phyloP scores from a whole-genome alignment of 1,140 invertebrate species.

The Leptestheria dahalacensis region DNA sequence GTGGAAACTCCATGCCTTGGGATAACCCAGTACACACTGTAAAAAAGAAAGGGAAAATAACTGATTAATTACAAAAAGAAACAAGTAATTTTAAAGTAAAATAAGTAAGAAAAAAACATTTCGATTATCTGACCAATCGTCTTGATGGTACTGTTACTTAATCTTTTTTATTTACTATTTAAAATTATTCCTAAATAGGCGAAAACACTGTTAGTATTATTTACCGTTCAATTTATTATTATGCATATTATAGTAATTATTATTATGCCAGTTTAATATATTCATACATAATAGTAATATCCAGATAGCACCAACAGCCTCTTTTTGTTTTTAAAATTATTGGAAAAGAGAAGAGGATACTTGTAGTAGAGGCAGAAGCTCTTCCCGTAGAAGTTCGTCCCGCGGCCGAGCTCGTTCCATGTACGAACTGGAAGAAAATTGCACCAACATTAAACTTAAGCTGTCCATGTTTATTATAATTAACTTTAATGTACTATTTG shows the following conservation, averaged over 20 bases:
- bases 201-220: too few relatives aligned
- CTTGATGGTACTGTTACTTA: too few relatives aligned
- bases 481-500: constrained; percentile 36
- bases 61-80: background rate
- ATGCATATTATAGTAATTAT: too few relatives aligned
- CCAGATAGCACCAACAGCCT: too few relatives aligned
- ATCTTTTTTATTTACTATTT: too few relatives aligned
- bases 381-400: constrained; percentile 59
- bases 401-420: constrained; percentile 53
- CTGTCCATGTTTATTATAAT: background rate
- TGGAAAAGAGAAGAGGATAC: constrained; percentile 15
- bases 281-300: too few relatives aligned
- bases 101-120: too few relatives aligned
- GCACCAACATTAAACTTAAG: constrained; percentile 17
- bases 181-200: too few relatives aligned
- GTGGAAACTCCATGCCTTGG: constrained; percentile 19
- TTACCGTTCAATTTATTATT: too few relatives aligned
- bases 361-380: constrained; percentile 62
- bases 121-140: too few relatives aligned
- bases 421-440: constrained; percentile 35
- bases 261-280: too few relatives aligned
- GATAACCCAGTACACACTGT: constrained; percentile 28
- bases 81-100: background rate
- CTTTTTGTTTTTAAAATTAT: too few relatives aligned
- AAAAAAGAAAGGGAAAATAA: constrained; percentile 18